Base-by-base conservation (phyloP, 2,797 vertebrate species). In the Acropternis orthonyx region DNA sequence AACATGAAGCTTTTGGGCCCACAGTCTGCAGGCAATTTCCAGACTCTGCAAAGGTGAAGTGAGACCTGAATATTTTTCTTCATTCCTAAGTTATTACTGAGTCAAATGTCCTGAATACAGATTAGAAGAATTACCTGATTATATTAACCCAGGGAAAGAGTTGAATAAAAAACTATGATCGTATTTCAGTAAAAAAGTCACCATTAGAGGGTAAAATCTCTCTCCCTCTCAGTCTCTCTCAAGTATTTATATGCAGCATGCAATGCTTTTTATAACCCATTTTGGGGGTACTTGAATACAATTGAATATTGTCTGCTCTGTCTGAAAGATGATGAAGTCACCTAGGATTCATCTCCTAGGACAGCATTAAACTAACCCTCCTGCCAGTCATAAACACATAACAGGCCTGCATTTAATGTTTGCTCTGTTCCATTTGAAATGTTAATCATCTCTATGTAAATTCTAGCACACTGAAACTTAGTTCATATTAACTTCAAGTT, bases 381-480 rank as follows among this genome's bases (percentile, higher is more conserved):
- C 80, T 72, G 67, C 74, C 92, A 89, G 85, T 51, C 87, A 87
- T 43, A 97, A 97, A 92, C 87, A 92, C 68, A 51, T 34, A 96
- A 93, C 80, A 94, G 72, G 87, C 30, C 91, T 93, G 59, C 74
- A 86, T 82, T 94, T 87, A 78, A 92, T 91, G 85, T 91, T 89
- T 93, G 71, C 80, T 65, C 61, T 41, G 69, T 72, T 81, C 66
- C 49, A 5, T 97, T 96, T 97, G 96, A 97, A 97, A 95, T 95
- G 95, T 80, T 97, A 96, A 96, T 94, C 23, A 58, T 30, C 34
- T 89, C 62, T 61, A 74, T 78, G 93, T 74, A 95, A 97, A 97
- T 94, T 46, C 91, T 52, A 94, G 79, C 80, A 71, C 59, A 78
- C 66, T 93, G 91, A 95, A 96, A 91, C 79, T 73, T 76, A 34